Evolutionary conservation across 2,113 vertebrate genomes (phyloP).

Genomic region (Miniopterus natalensis): DNA sequence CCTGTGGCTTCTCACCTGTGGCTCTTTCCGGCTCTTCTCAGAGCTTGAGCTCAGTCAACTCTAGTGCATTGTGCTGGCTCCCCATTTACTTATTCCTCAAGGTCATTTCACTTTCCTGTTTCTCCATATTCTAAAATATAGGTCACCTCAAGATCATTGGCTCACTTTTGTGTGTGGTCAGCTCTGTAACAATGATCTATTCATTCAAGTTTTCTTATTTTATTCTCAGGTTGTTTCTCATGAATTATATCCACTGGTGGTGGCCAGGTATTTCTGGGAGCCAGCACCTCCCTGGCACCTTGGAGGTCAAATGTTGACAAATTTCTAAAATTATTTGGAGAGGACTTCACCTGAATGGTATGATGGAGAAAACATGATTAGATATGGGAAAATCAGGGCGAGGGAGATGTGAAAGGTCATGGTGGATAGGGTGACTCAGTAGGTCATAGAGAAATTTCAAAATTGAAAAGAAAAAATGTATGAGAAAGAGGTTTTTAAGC

Average conservation of each 20-base stretch:
- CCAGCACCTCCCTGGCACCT: not conserved
- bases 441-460: not conserved
- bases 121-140: not conserved
- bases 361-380: not conserved
- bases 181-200: not conserved
- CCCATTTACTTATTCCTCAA: not conserved
- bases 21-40: not conserved
- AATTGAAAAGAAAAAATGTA: not conserved
- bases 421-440: not conserved
- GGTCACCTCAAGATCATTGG: not conserved
- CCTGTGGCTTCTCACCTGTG: not conserved
- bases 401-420: not conserved
- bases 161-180: not conserved
- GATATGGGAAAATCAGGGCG: not conserved
- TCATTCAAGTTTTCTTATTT: constrained; percentile 28
- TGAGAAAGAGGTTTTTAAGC: not conserved
- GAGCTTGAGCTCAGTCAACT: not conserved
- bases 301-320: not conserved
- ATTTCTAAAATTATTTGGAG: not conserved
- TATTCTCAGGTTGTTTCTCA: not conserved
- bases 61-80: not conserved
- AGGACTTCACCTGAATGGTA: not conserved
- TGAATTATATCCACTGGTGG: not conserved
- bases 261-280: not conserved
- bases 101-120: not conserved